These are phyloP conservation scores for Mystacides longicornis DNA, from an alignment of 2,888 invertebrate genomes.

Conservation along the genomic window DNA sequence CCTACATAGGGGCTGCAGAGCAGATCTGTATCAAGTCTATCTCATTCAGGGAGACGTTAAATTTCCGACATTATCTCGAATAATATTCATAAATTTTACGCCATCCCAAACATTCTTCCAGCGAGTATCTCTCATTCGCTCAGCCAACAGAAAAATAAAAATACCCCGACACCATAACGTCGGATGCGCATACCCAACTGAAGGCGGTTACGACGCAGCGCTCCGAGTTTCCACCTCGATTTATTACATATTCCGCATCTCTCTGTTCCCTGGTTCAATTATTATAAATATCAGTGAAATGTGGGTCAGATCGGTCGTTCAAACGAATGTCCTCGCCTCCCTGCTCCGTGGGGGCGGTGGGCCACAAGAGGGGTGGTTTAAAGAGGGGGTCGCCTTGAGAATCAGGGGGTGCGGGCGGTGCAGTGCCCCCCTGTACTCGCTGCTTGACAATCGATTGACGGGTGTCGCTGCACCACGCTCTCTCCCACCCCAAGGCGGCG, in stretches of 20 bases:
- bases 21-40: conserved; percentile 23
- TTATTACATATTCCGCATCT: conserved; percentile 27
- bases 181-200: conserved; percentile 4
- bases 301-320: conserved; percentile 37
- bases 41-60: conserved; percentile 21
- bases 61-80: conserved; percentile 25
- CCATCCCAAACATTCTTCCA: conserved; percentile 22
- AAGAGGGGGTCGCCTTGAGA: conserved; percentile 25
- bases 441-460: conserved; percentile 48
- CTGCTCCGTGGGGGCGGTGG: conserved; percentile 7
- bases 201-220: conserved; percentile 20
- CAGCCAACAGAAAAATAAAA: conserved; percentile 24
- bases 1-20: too few species aligned
- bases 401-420: conserved; percentile 29
- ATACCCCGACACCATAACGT: conserved; percentile 10
- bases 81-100: conserved; percentile 27
- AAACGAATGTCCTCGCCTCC: conserved; percentile 28
- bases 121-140: conserved; percentile 21
- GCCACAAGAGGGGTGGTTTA: conserved; percentile 8
- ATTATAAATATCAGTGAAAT: conserved; percentile 46
- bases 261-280: conserved; percentile 37
- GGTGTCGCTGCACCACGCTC: conserved; percentile 30
- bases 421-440: conserved; percentile 35
- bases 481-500: conserved; percentile 26
- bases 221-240: conserved; percentile 19